phyloP scores from a whole-genome alignment of 2,797 vertebrate species.

The Girardinus metallicus region DNA sequence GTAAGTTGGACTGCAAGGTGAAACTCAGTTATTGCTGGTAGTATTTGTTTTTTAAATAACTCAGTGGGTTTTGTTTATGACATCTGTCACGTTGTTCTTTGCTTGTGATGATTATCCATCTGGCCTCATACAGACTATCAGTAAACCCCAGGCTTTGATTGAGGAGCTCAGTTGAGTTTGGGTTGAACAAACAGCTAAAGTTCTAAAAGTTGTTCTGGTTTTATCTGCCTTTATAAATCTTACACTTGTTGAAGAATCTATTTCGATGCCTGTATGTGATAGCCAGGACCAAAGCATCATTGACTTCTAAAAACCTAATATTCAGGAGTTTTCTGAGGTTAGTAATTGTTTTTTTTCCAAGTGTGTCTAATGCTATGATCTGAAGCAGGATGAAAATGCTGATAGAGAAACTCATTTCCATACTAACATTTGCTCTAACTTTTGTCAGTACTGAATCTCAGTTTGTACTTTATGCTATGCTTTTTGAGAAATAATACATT shows the following conservation, averaged over 20 bases:
- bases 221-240: background rate
- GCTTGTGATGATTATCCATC: background rate
- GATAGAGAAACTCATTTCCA: too few species aligned
- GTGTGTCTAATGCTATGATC: too few species aligned
- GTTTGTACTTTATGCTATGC: too few species aligned
- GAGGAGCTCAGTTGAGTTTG: background rate
- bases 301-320: too few species aligned
- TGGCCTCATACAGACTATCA: too few species aligned
- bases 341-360: too few species aligned
- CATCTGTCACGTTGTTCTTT: background rate
- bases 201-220: background rate
- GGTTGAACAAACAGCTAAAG: background rate
- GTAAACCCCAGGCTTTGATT: background rate
- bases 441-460: too few species aligned
- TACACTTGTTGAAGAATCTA: background rate
- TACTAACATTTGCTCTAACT: too few species aligned
- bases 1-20: background rate
- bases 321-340: too few species aligned
- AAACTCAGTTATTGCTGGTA: background rate
- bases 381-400: too few species aligned
- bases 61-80: background rate
- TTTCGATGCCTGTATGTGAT: background rate
- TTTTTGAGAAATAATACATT: too few species aligned
- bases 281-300: background rate
- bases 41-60: background rate